Percentiles rank a stretch among this genome's conserved stretches.
Evolutionary conservation across 1,140 invertebrate species (phyloP).

Genomic region (Pogonomyrmex californicus): DNA sequence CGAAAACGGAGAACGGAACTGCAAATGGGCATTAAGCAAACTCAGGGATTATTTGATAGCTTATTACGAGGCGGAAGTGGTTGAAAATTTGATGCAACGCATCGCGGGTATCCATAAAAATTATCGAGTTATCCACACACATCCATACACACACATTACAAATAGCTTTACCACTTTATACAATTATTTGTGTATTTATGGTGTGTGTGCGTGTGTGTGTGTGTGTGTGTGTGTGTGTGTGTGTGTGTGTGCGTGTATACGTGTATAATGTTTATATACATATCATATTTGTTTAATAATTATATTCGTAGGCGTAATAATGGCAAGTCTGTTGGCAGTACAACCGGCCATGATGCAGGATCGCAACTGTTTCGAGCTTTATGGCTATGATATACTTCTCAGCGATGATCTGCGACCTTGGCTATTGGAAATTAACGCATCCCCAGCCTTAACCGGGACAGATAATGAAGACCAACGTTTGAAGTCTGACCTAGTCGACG

Average conservation of each 20-base stretch:
- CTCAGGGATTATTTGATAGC: slow-evolving; percentile 83
- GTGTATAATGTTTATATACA: not conserved
- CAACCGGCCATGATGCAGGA: slow-evolving; percentile 85
- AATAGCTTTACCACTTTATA: not conserved
- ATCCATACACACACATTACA: not conserved
- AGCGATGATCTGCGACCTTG: slow-evolving; percentile 89
- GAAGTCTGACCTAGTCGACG: slow-evolving; percentile 85
- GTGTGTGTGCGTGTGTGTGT: not conserved
- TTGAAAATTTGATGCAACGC: slow-evolving; percentile 87
- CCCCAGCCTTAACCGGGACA: slow-evolving; percentile 89
- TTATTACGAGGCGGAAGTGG: slow-evolving; percentile 81
- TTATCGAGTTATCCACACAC: not conserved
- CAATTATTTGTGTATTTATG: not conserved
- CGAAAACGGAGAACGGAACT: slow-evolving; percentile 72
- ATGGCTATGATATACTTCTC: slow-evolving; percentile 90
- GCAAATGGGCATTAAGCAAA: slow-evolving; percentile 84
- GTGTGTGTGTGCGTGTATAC: not conserved
- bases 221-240: not conserved
- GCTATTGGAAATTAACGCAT: slow-evolving; percentile 90
- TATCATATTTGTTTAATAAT: not conserved
- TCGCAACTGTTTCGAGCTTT: slow-evolving; percentile 89
- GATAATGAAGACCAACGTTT: slow-evolving; percentile 87
- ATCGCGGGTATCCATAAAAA: slow-evolving; percentile 84
- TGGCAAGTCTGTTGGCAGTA: slow-evolving; percentile 88
- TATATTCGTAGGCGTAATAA: slow-evolving; percentile 82